Evolutionary conservation across 2,888 invertebrate species (phyloP).

Genomic region (Endotricha flammealis): DNA sequence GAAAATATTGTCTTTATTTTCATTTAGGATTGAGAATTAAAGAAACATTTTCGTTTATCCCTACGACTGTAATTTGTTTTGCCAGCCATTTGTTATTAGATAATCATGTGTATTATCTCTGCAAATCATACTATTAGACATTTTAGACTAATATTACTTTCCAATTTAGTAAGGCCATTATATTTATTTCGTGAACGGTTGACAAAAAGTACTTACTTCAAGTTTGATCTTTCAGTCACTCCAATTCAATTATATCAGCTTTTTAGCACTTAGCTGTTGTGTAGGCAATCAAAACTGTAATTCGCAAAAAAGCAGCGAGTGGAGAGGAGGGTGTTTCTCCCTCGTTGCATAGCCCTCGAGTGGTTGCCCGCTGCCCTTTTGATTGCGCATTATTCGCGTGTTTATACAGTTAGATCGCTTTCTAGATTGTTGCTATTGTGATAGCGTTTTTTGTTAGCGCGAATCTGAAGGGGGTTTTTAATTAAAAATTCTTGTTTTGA

Average conservation of each 20-base stretch:
- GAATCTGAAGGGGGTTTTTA: slow-evolving; percentile 65
- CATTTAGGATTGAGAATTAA: too few species aligned
- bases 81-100: too few species aligned
- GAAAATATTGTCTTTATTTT: too few species aligned
- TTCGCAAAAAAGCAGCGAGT: slow-evolving; percentile 39
- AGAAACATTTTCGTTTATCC: too few species aligned
- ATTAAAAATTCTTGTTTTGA: slow-evolving; percentile 69
- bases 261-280: slow-evolving; percentile 21
- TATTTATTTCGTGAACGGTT: too few species aligned
- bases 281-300: slow-evolving; percentile 64
- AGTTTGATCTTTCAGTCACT: slow-evolving; percentile 1
- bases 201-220: too few species aligned
- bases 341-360: slow-evolving; percentile 51
- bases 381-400: slow-evolving; percentile 75
- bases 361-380: slow-evolving; percentile 69
- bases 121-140: too few species aligned
- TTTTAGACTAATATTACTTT: too few species aligned
- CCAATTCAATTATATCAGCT: slow-evolving; percentile 8
- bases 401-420: slow-evolving; percentile 77
- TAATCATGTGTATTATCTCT: too few species aligned
- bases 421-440: slow-evolving; percentile 76
- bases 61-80: too few species aligned
- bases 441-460: slow-evolving; percentile 62
- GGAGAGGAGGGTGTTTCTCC: slow-evolving; percentile 26
- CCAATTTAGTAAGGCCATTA: too few species aligned